Percentiles rank a stretch among this genome's conserved stretches.
Conservation (phyloP, 2,797 vertebrate species). For the Myripristis murdjan region DNA sequence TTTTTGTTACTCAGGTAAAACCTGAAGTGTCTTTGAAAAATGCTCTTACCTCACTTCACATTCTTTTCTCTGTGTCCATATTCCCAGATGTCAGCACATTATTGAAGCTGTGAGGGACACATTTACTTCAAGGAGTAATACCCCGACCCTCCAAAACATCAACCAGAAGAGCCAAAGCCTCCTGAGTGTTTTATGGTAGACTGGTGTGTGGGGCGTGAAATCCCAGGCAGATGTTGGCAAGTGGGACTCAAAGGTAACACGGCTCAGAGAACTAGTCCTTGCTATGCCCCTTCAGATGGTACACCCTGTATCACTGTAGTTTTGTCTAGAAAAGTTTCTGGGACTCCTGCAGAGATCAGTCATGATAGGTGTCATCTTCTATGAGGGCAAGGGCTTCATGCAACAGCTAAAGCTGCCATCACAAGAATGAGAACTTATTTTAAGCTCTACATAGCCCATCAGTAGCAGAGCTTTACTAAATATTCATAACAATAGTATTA, state of each 20-base stretch:
- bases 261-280: constrained; percentile 42
- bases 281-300: constrained; percentile 37
- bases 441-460: no score
- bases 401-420: no score
- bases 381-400: neutral
- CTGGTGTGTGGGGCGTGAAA: constrained; percentile 48
- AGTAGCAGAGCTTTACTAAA: constrained; percentile 23
- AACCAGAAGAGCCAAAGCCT: constrained; percentile 27
- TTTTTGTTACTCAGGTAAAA: constrained; percentile 58
- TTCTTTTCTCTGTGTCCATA: constrained; percentile 54
- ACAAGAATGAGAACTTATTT: no score
- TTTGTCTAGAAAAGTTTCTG: constrained; percentile 46
- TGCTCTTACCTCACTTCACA: constrained; percentile 58
- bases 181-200: constrained; percentile 45
- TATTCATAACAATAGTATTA: constrained; percentile 1
- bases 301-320: constrained; percentile 22
- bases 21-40: constrained; percentile 67
- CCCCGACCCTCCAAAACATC: neutral
- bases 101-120: constrained; percentile 61
- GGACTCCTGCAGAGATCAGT: constrained; percentile 39
- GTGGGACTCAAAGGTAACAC: constrained; percentile 66
- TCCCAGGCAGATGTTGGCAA: constrained; percentile 65
- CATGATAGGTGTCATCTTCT: constrained; percentile 19
- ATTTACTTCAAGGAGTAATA: constrained; percentile 46
- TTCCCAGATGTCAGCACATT: constrained; percentile 74